Percentiles rank a stretch among this genome's conserved stretches.
These are phyloP conservation scores for Tinea semifulvella DNA, from an alignment of 2,888 invertebrate genomes.

Conservation along the genomic window DNA sequence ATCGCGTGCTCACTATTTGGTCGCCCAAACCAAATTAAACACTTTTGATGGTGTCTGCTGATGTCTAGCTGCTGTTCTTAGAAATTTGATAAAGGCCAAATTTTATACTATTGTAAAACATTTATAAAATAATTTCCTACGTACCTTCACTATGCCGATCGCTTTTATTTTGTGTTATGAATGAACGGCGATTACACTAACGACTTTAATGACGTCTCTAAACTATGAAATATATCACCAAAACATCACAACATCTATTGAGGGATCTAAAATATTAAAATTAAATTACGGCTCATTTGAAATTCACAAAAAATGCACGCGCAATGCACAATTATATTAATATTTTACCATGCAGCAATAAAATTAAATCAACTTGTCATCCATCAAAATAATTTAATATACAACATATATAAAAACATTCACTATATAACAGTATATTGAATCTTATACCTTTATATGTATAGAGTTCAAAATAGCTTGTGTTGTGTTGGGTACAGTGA, in stretches of 20 bases:
- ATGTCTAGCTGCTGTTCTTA: no score
- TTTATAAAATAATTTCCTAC: no score
- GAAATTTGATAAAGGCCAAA: no score
- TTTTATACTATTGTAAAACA: no score
- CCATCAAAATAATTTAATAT: constrained; percentile 62
- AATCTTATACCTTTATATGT: background rate
- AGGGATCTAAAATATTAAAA: background rate
- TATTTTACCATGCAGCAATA: constrained; percentile 60
- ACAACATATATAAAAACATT: constrained; percentile 22
- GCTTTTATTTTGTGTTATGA: no score
- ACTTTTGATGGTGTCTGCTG: no score
- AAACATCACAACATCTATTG: constrained; percentile 1
- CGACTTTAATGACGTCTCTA: no score
- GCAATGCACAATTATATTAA: constrained; percentile 1
- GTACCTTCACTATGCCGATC: no score
- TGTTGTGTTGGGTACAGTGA: background rate
- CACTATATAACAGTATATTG: no score
- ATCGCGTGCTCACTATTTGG: no score
- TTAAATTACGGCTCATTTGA: constrained; percentile 1
- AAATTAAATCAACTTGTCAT: constrained; percentile 57
- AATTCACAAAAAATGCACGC: constrained; percentile 9
- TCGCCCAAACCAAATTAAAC: no score
- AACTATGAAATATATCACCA: constrained; percentile 2
- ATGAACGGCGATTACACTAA: no score
- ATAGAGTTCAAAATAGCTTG: background rate